Conservation (phyloP, 1,140 invertebrate species). For the Reticulitermes speratus region DNA sequence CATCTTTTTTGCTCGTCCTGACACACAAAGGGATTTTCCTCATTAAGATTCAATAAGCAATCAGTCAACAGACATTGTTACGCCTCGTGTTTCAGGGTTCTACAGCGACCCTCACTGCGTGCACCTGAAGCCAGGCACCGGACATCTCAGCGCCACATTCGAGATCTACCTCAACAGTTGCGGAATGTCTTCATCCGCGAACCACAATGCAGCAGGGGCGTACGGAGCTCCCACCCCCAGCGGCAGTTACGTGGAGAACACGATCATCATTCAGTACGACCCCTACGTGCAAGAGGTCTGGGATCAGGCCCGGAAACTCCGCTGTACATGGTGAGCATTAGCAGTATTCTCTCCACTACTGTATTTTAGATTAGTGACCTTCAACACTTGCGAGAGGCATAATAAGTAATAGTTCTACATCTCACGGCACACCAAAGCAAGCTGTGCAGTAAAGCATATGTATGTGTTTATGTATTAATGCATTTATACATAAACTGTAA, state of each 20-base stretch:
- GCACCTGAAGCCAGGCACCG: slow-evolving; percentile 84
- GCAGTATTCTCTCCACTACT: not conserved
- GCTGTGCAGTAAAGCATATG: too few species aligned
- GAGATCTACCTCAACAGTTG: slow-evolving; percentile 90
- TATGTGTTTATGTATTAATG: too few species aligned
- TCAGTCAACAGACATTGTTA: too few species aligned
- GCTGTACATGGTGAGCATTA: slow-evolving; percentile 73
- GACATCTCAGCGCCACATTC: slow-evolving; percentile 85
- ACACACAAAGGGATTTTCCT: too few species aligned
- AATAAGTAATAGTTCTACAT: too few species aligned
- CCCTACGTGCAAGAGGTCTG: slow-evolving; percentile 91
- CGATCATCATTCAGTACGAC: slow-evolving; percentile 93
- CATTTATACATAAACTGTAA: too few species aligned
- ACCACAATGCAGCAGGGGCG: slow-evolving; percentile 71
- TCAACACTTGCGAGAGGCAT: too few species aligned
- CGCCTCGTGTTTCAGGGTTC: slow-evolving; percentile 61
- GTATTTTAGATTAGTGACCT: too few species aligned
- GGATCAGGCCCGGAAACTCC: slow-evolving; percentile 71
- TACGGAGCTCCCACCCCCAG: slow-evolving; percentile 73
- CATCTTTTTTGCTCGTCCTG: too few species aligned
- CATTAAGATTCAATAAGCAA: too few species aligned
- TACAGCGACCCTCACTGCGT: slow-evolving; percentile 90
- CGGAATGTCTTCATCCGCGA: slow-evolving; percentile 85
- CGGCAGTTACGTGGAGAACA: slow-evolving; percentile 92
- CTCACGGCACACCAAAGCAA: too few species aligned